Evolutionary conservation across 2,888 invertebrate genomes (phyloP), one percentile per base, ranked within the genome.

Genomic region (Seladonia tumulorum): DNA sequence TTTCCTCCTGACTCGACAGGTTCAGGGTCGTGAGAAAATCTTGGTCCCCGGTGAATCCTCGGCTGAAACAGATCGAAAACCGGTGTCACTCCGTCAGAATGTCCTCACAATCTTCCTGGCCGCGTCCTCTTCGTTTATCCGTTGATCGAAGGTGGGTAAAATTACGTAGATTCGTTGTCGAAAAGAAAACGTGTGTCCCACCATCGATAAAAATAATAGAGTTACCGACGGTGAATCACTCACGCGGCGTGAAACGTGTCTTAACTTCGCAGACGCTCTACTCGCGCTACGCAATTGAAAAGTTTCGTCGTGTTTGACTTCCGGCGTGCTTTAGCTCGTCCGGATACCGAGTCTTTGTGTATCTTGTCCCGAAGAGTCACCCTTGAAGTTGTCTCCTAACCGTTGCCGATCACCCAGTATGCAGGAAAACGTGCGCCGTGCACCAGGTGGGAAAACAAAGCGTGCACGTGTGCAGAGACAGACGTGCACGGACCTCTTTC

Each of bases 361-460:
- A 57, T 57, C 57, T n/a, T n/a, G 10, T 12, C 10, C 3, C 57
- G n/a, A n/a, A n/a, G 57, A 57, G n/a, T 5, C 57, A 57, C 57
- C 57, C n/a, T 57, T n/a, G n/a, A 57, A 12, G 12, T 57, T 57
- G n/a, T 57, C n/a, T 57, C 4, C 57, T 12, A n/a, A 57, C 57
- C n/a, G 57, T n/a, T 10, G 57, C 57, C 5, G 1, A 12, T 57
- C 57, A 12, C 3, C 57, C n/a, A 57, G 57, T 12, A 57, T 57
- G n/a, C 1, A 57, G 14, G 63, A n/a, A 7, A 68, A 42, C 70
- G 39, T 49, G 73, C 70, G 5, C 22, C 22, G 60, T 42, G 39
- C 42, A 22, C 39, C 86, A 72, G 77, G 66, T 84, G 63, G 29
- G 80, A 74, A 86, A 86, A 85, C 76, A 66, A 71, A 83, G 57